phyloP scores from a whole-genome alignment of 2,113 vertebrate species.

The Geococcyx californianus region DNA sequence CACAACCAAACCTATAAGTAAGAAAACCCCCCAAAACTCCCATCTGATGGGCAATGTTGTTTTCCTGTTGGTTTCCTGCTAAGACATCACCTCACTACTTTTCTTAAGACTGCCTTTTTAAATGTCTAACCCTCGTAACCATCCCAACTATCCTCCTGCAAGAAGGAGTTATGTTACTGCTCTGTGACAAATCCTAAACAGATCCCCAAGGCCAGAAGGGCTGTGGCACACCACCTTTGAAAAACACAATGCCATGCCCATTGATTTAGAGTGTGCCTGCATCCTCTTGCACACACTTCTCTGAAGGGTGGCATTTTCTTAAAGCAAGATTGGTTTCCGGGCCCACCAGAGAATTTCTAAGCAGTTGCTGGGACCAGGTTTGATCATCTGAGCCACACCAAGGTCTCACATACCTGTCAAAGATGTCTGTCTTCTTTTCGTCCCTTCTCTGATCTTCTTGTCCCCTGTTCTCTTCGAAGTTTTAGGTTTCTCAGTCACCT shows the following conservation, averaged over 20 bases:
- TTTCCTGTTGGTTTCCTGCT: not conserved
- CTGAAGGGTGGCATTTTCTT: not conserved
- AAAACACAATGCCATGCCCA: not conserved
- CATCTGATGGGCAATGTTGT: not conserved
- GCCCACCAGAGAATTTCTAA: not conserved
- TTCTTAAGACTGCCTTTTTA: not conserved
- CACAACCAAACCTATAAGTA: not conserved
- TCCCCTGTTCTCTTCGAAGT: constrained; percentile 46
- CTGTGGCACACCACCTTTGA: not conserved
- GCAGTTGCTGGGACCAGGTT: not conserved
- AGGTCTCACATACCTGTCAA: constrained; percentile 77
- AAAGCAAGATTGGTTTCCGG: not conserved
- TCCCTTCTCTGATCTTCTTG: not conserved
- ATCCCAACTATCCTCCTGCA: not conserved
- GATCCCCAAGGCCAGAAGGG: not conserved
- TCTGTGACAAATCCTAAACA: not conserved
- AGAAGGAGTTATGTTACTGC: not conserved
- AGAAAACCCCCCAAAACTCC: not conserved
- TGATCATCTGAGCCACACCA: not conserved
- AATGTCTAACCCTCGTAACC: not conserved
- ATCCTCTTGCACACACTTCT: not conserved
- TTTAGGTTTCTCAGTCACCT: constrained; percentile 17
- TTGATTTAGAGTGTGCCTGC: not conserved
- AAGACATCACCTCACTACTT: not conserved
- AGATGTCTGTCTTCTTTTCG: constrained; percentile 81